These are phyloP conservation scores for Leistus spinibarbis DNA, from an alignment of 2,888 invertebrate genomes.

Conservation along the genomic window DNA sequence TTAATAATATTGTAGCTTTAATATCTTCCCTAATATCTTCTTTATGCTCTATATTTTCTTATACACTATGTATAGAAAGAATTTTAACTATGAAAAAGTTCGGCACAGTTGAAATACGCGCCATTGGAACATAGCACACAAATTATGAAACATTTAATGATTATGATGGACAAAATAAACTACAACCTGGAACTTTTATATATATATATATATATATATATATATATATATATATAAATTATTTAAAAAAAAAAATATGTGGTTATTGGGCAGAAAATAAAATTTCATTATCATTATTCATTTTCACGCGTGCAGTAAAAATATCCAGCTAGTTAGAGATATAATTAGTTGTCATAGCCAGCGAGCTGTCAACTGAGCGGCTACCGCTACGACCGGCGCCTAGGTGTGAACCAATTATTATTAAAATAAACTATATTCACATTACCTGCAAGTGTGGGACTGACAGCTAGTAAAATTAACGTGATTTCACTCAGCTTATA, in stretches of 20 bases:
- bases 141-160: too few species aligned
- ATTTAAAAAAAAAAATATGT: background rate
- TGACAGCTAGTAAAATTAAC: conserved; percentile 33
- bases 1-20: too few species aligned
- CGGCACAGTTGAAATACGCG: too few species aligned
- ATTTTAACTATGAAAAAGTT: too few species aligned
- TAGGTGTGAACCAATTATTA: conserved; percentile 21
- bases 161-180: too few species aligned
- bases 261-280: background rate
- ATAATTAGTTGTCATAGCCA: conserved; percentile 19
- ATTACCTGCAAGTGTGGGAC: conserved; percentile 30
- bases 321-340: background rate
- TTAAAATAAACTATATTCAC: conserved; percentile 28
- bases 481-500: conserved; percentile 30
- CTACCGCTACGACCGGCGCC: conserved; percentile 4
- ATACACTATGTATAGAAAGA: too few species aligned
- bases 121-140: too few species aligned
- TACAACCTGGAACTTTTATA: too few species aligned
- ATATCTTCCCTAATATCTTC: too few species aligned
- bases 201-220: too few species aligned
- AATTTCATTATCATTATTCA: background rate
- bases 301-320: background rate
- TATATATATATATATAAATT: too few species aligned
- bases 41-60: too few species aligned
- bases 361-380: background rate